Evolutionary conservation across 2,113 vertebrate genomes (phyloP).

Genomic region (Hyperopisus bebe): DNA sequence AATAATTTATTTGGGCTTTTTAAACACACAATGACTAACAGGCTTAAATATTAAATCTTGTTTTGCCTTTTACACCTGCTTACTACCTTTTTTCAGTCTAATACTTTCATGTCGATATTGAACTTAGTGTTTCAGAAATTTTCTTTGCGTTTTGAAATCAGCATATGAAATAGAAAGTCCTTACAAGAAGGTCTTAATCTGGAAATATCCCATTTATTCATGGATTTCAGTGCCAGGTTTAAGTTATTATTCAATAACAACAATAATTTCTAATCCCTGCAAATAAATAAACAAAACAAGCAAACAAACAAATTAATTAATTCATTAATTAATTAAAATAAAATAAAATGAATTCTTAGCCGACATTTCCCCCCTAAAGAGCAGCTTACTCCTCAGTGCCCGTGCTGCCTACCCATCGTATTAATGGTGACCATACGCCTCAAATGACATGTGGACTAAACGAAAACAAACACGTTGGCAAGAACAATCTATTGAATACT

Average conservation of each 20-base stretch:
- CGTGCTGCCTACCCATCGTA: neutral
- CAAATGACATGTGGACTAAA: neutral
- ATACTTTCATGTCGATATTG: neutral
- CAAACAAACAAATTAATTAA: neutral
- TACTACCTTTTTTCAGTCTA: neutral
- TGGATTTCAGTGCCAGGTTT: neutral
- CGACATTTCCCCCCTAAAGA: neutral
- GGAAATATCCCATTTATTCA: neutral
- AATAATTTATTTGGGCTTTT: constrained; percentile 27
- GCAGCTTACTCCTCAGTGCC: neutral
- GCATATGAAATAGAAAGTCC: neutral
- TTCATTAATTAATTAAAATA: neutral
- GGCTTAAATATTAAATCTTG: constrained; percentile 19
- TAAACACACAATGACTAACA: constrained; percentile 21
- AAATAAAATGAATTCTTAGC: neutral
- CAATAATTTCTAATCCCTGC: neutral
- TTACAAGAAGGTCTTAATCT: neutral
- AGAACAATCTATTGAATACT: neutral
- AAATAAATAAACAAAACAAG: neutral
- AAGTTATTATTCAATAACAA: neutral
- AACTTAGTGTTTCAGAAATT: neutral
- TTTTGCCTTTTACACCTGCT: constrained; percentile 18
- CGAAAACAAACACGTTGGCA: neutral
- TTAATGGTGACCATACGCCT: neutral
- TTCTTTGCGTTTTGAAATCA: neutral